Evolutionary conservation across 2,113 vertebrate species (phyloP).

Genomic region (Prochilodus magdalenae): DNA sequence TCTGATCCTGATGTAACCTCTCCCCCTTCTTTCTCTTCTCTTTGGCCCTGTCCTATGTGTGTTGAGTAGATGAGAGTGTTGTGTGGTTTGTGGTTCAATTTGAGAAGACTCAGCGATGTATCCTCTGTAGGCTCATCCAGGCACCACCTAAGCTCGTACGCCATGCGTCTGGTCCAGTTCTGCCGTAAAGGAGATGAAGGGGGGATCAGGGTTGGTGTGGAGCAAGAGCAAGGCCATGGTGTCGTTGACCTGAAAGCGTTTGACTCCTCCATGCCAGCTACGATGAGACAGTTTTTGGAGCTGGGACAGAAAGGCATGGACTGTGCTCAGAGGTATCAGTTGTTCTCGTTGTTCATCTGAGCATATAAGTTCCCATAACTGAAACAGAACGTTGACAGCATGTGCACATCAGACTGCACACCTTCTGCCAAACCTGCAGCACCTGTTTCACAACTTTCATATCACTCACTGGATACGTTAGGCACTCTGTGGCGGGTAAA

Average conservation of each 20-base stretch:
- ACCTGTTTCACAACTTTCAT: too few species aligned
- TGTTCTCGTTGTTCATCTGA: too few species aligned
- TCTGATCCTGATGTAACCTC: background rate
- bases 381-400: too few species aligned
- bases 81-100: slow-evolving; percentile 45
- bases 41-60: slow-evolving; percentile 30
- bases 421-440: background rate
- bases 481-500: too few species aligned
- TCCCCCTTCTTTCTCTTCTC: background rate
- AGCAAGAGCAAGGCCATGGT: slow-evolving; percentile 71
- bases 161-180: slow-evolving; percentile 90
- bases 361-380: too few species aligned
- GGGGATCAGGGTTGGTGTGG: slow-evolving; percentile 81
- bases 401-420: too few species aligned
- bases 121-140: slow-evolving; percentile 20
- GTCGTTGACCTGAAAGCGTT: slow-evolving; percentile 87
- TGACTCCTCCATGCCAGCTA: slow-evolving; percentile 83
- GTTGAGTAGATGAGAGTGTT: slow-evolving; percentile 68
- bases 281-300: slow-evolving; percentile 84
- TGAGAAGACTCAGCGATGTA: slow-evolving; percentile 54
- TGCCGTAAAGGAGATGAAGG: slow-evolving; percentile 60
- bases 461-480: too few species aligned
- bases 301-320: slow-evolving; percentile 78
- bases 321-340: too few species aligned
- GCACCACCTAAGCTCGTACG: slow-evolving; percentile 57